A percentile compares a stretch with the other conserved stretches of the same genome.
Evolutionary conservation across 2,888 invertebrate genomes (phyloP).

Genomic region (Congeria kusceri): DNA sequence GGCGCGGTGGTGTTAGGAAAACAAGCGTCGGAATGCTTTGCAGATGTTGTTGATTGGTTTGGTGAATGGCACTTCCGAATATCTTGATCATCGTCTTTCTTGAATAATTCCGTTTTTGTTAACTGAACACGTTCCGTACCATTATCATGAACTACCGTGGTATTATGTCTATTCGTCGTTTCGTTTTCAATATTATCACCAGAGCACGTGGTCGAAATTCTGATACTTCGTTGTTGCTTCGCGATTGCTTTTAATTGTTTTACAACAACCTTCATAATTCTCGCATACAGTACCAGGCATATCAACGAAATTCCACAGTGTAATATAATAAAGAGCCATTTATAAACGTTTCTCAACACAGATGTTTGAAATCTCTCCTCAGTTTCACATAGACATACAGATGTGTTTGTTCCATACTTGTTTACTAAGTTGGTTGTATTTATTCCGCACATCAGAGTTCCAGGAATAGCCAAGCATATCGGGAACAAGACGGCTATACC

Average conservation of each 20-base stretch:
- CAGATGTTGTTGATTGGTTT: too few species aligned
- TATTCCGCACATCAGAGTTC: constrained; percentile 60
- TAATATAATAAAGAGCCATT: constrained; percentile 43
- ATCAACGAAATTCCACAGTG: constrained; percentile 48
- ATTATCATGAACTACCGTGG: too few species aligned
- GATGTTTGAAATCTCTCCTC: constrained; percentile 39
- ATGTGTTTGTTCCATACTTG: constrained; percentile 48
- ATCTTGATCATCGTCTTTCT: too few species aligned
- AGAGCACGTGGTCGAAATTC: too few species aligned
- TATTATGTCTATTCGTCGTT: too few species aligned
- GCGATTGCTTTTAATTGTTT: constrained; percentile 24
- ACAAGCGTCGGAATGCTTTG: too few species aligned
- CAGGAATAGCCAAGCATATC: constrained; percentile 46
- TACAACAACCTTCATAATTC: constrained; percentile 44
- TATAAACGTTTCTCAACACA: constrained; percentile 46
- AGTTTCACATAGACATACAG: constrained; percentile 50
- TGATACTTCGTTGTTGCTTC: not conserved
- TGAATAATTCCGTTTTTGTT: too few species aligned
- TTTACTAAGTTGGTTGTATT: constrained; percentile 41
- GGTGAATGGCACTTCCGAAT: too few species aligned
- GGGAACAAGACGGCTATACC: constrained; percentile 16
- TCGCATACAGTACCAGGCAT: constrained; percentile 49
- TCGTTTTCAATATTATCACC: too few species aligned
- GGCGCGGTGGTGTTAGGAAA: too few species aligned
- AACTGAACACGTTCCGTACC: too few species aligned